These are phyloP conservation scores for Benitochromis conjunctus DNA, from an alignment of 2,113 vertebrate species.

Conservation along the genomic window DNA sequence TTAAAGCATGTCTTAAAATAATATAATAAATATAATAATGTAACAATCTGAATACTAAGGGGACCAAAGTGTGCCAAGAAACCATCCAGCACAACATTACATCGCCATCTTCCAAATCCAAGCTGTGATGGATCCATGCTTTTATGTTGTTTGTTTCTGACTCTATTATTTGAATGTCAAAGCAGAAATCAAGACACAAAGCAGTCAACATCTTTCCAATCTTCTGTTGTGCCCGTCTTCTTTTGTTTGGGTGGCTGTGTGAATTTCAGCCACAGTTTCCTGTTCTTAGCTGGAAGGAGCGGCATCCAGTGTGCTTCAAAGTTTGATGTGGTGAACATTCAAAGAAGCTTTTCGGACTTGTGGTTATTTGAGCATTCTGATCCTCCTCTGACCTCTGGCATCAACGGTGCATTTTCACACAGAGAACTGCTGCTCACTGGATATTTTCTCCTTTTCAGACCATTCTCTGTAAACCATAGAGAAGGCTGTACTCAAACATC, in stretches of 20 bases:
- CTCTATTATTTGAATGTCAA: not conserved
- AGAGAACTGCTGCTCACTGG: not conserved
- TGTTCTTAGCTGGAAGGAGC: too few relatives aligned
- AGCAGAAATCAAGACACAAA: not conserved
- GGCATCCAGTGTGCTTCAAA: not conserved
- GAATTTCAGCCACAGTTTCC: not conserved
- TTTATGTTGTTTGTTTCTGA: not conserved
- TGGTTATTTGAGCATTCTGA: not conserved
- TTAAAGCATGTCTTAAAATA: not conserved
- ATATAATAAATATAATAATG: not conserved
- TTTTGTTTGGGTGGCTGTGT: not conserved
- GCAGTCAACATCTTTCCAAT: not conserved
- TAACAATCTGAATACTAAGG: not conserved
- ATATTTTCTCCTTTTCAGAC: too few relatives aligned
- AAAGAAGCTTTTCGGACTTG: not conserved
- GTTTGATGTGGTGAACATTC: not conserved
- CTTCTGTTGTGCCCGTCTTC: fast-evolving
- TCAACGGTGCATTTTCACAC: not conserved
- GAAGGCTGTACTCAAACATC: not conserved
- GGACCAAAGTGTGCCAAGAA: not conserved
- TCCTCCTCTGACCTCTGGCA: not conserved
- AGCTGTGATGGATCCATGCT: not conserved
- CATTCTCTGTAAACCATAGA: not conserved
- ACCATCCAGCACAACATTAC: not conserved
- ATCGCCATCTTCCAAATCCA: not conserved